Evolutionary conservation across 2,113 vertebrate genomes (phyloP).

Genomic region (Tautogolabrus adspersus): DNA sequence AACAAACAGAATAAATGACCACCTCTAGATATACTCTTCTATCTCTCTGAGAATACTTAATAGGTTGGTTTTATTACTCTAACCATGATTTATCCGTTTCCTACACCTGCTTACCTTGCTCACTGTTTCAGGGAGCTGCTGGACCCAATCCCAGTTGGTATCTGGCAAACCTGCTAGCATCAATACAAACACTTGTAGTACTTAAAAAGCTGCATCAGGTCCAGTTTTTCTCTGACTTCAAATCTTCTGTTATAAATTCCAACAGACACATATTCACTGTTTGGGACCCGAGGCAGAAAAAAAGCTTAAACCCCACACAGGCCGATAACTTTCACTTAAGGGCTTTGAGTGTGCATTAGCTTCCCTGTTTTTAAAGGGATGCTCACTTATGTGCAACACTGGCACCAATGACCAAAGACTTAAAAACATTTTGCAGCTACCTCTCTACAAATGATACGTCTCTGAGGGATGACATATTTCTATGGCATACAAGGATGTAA

Average conservation of each 20-base stretch:
- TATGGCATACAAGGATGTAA: no score
- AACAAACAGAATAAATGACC: conserved; percentile 6
- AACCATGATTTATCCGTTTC: conserved; percentile 6
- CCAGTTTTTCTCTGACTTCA: not conserved
- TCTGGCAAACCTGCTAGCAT: conserved; percentile 30
- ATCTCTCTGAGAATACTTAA: not conserved
- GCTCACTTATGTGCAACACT: not conserved
- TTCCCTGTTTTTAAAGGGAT: not conserved
- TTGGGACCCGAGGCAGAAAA: not conserved
- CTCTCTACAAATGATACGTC: not conserved
- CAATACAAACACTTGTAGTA: conserved; percentile 6
- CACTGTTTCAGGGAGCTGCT: conserved; percentile 25
- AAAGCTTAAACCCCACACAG: not conserved
- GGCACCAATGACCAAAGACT: not conserved
- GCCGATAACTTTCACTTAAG: not conserved
- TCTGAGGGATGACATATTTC: no score
- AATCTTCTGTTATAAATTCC: not conserved
- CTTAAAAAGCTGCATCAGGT: conserved; percentile 30
- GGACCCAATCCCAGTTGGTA: conserved; percentile 16
- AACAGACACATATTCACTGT: not conserved
- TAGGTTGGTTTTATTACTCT: not conserved
- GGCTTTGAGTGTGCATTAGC: not conserved
- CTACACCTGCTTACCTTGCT: not conserved
- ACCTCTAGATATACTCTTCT: not conserved
- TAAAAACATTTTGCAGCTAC: no score